phyloP scores from a whole-genome alignment of 2,888 invertebrate genomes.

The Euclidia mi region DNA sequence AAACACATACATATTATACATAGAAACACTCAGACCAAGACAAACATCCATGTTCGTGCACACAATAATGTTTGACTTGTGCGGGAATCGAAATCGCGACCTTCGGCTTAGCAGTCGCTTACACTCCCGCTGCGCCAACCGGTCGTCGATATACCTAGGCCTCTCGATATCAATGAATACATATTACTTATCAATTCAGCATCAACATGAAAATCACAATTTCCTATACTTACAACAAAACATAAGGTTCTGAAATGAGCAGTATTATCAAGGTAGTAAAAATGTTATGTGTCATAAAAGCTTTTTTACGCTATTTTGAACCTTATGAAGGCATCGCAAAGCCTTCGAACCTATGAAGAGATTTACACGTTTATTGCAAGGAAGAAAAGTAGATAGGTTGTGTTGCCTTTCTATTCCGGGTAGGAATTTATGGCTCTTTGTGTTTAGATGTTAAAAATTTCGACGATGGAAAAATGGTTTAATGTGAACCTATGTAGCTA shows the following conservation, averaged over 20 bases:
- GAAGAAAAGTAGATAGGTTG: constrained; percentile 45
- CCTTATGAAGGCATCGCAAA: not conserved
- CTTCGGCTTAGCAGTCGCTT: too few relatives aligned
- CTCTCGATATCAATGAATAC: not conserved
- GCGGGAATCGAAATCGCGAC: too few relatives aligned
- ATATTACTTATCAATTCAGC: not conserved
- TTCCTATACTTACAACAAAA: constrained; percentile 4
- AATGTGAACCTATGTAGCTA: too few relatives aligned
- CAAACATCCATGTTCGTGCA: too few relatives aligned
- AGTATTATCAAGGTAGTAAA: constrained; percentile 70
- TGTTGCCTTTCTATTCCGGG: constrained; percentile 17
- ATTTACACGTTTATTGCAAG: constrained; percentile 45
- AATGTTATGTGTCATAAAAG: constrained; percentile 68
- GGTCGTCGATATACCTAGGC: too few relatives aligned
- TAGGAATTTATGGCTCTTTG: constrained; percentile 14
- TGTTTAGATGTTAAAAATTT: not conserved
- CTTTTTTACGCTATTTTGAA: constrained; percentile 29
- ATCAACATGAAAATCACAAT: not conserved
- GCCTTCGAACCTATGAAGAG: constrained; percentile 44
- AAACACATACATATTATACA: too few relatives aligned
- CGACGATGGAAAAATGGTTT: not conserved
- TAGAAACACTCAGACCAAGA: too few relatives aligned
- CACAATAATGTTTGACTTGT: too few relatives aligned
- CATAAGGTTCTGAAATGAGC: constrained; percentile 14
- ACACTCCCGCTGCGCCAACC: too few relatives aligned